phyloP scores from a whole-genome alignment of 2,888 invertebrate genomes.

The Platycheirus albimanus region DNA sequence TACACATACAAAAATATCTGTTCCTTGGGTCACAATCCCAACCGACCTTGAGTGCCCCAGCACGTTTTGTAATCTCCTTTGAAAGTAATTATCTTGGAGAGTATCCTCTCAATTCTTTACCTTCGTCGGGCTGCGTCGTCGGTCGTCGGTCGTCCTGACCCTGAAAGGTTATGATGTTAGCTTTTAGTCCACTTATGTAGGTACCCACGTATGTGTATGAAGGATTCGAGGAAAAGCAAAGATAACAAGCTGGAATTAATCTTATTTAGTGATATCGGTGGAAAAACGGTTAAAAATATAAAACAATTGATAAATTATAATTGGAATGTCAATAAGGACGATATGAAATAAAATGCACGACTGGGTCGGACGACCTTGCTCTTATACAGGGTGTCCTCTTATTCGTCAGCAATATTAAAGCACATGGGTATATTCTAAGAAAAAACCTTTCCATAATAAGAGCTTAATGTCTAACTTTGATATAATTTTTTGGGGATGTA shows the following conservation, averaged over 20 bases:
- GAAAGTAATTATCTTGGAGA: constrained; percentile 60
- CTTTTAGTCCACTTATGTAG: neutral
- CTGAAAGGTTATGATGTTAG: constrained; percentile 50
- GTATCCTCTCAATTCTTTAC: constrained; percentile 8
- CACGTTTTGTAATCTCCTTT: constrained; percentile 67
- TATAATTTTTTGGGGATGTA: too few species aligned
- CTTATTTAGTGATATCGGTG: constrained; percentile 37
- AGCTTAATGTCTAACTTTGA: too few species aligned
- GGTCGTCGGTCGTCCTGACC: constrained; percentile 49
- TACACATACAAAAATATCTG: neutral
- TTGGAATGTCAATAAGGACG: constrained; percentile 7
- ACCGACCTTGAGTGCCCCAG: constrained; percentile 44
- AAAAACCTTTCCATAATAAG: too few species aligned
- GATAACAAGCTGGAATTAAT: constrained; percentile 24
- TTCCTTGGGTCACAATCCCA: constrained; percentile 4
- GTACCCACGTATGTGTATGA: neutral
- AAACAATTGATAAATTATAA: constrained; percentile 54
- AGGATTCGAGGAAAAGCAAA: neutral
- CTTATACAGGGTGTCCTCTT: too few species aligned
- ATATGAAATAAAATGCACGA: too few species aligned
- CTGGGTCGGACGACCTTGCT: too few species aligned
- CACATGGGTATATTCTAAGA: too few species aligned
- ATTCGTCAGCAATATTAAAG: too few species aligned
- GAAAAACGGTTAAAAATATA: constrained; percentile 35
- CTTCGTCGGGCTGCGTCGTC: constrained; percentile 19